Conservation (phyloP, 2,888 invertebrate species). For the Acheta domesticus region DNA sequence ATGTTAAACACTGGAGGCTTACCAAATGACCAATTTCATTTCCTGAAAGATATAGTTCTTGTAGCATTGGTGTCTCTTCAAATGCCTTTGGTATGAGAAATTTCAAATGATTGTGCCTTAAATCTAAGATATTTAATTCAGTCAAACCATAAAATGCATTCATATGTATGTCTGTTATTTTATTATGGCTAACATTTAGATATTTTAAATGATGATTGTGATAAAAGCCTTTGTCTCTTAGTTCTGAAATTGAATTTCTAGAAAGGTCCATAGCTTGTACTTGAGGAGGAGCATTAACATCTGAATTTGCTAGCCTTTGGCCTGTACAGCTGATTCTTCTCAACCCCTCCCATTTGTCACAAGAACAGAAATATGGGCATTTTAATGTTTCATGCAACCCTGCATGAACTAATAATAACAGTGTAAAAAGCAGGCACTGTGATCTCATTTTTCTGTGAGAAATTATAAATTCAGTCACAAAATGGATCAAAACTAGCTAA, state of each 20-base stretch:
- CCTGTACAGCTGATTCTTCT: background rate
- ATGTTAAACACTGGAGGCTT: constrained; percentile 42
- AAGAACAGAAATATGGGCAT: background rate
- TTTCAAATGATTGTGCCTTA: constrained; percentile 50
- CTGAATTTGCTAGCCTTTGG: background rate
- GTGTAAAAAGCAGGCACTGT: too few relatives aligned
- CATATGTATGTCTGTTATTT: constrained; percentile 48
- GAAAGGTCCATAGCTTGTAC: constrained; percentile 46
- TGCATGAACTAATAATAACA: too few relatives aligned
- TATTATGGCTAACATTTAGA: constrained; percentile 49
- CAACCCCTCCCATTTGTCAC: background rate
- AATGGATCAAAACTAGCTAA: too few relatives aligned
- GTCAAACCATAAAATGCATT: constrained; percentile 50
- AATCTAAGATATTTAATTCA: constrained; percentile 49
- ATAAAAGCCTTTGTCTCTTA: constrained; percentile 42
- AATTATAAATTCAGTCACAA: too few relatives aligned
- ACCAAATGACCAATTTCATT: constrained; percentile 44
- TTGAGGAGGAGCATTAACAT: constrained; percentile 22
- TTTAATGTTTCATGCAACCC: background rate
- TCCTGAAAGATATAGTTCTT: constrained; percentile 43
- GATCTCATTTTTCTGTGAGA: too few relatives aligned
- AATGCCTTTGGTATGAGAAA: constrained; percentile 49
- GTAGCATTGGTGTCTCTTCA: constrained; percentile 42
- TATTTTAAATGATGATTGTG: constrained; percentile 42
- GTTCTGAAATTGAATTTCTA: constrained; percentile 44